Conservation (phyloP, 1,140 invertebrate genomes). For the Matsumurasca onukii region DNA sequence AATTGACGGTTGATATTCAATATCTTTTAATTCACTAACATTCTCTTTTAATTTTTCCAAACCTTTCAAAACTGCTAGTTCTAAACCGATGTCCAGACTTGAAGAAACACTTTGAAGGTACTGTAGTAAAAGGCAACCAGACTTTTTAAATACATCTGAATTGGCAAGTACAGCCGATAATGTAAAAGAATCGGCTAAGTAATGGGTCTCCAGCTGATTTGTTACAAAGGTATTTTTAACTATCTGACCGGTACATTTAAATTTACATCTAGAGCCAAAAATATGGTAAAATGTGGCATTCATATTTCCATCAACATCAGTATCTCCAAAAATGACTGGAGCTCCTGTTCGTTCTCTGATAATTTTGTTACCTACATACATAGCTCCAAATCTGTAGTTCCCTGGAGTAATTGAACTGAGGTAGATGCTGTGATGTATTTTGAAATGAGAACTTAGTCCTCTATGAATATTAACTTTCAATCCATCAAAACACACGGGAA, state of each 20-base stretch:
- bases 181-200: conserved; percentile 8
- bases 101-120: not conserved
- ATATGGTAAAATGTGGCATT: conserved; percentile 97
- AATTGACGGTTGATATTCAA: not conserved
- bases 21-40: not conserved
- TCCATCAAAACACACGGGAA: conserved; percentile 96
- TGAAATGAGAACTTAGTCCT: conserved; percentile 97
- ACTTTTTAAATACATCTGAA: not conserved
- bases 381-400: conserved; percentile 89
- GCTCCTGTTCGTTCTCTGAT: conserved; percentile 80
- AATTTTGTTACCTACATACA: conserved; percentile 92
- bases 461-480: conserved; percentile 95
- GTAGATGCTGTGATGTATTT: conserved; percentile 91
- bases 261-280: conserved; percentile 53
- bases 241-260: not conserved
- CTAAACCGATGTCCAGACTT: not conserved
- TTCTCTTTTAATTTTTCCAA: not conserved
- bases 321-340: conserved; percentile 96
- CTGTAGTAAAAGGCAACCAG: not conserved
- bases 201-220: not conserved
- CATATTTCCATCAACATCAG: conserved; percentile 93
- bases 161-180: not conserved
- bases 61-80: not conserved
- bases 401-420: conserved; percentile 85
- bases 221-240: not conserved